These are phyloP conservation scores for Acanthiza pusilla DNA, from an alignment of 2,797 vertebrate species.

Conservation along the genomic window DNA sequence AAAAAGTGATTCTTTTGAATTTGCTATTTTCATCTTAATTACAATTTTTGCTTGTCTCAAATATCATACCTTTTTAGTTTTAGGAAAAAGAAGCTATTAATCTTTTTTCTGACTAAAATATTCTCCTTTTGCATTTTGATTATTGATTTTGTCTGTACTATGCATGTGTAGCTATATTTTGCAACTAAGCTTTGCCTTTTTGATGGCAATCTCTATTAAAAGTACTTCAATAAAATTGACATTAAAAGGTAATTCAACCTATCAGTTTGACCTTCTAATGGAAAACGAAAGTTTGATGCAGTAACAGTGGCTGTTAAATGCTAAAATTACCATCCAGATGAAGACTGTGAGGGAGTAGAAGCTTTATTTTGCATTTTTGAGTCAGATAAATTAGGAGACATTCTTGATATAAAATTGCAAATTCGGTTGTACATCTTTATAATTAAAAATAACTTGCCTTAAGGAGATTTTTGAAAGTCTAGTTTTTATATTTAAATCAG, in stretches of 20 bases:
- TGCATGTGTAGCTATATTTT: neutral
- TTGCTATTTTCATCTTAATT: neutral
- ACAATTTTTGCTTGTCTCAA: neutral
- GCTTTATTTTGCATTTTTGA: neutral
- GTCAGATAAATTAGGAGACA: neutral
- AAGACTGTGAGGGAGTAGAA: neutral
- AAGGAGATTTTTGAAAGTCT: neutral
- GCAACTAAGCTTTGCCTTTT: neutral
- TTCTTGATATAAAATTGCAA: neutral
- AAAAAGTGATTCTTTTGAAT: neutral
- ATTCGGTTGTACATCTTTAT: neutral
- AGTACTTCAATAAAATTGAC: neutral
- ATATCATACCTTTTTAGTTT: neutral
- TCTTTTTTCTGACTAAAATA: neutral
- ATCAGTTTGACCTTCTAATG: neutral
- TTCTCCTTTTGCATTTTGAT: neutral
- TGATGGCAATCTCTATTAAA: neutral
- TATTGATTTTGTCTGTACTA: neutral
- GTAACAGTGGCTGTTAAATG: neutral
- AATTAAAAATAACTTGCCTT: neutral
- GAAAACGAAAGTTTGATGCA: neutral
- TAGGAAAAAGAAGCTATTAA: neutral
- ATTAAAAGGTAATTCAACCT: neutral
- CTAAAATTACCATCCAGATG: neutral
- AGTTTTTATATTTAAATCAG: neutral